Percentiles rank a stretch among this genome's conserved stretches.
Conservation (phyloP, 53 echinoderm and acorn worm species). For the Arbacia lixula region DNA sequence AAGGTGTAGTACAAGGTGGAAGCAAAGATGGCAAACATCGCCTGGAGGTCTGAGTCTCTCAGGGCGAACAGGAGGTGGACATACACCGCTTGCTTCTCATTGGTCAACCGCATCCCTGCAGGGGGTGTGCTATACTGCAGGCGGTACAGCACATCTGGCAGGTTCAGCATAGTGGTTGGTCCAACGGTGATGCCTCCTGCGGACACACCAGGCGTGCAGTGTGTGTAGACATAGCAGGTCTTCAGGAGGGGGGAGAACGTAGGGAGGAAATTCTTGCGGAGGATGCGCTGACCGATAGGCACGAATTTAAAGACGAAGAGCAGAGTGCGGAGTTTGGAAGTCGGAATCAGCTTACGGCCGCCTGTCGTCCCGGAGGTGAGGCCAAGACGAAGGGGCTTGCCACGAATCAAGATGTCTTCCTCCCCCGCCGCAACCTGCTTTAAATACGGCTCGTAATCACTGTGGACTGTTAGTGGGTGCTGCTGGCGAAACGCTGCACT, state of each 20-base stretch:
- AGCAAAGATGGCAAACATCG: slow-evolving; percentile 62
- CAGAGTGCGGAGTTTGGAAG: neutral
- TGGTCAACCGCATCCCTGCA: slow-evolving; percentile 24
- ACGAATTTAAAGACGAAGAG: neutral
- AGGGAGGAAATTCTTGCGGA: slow-evolving; percentile 12
- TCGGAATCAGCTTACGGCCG: slow-evolving; percentile 54
- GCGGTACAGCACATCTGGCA: slow-evolving; percentile 38
- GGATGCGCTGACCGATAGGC: slow-evolving; percentile 3
- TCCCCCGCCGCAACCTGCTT: slow-evolving; percentile 49
- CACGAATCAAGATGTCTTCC: slow-evolving; percentile 57
- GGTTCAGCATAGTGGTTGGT: slow-evolving; percentile 50
- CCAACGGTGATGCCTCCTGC: slow-evolving; percentile 40
- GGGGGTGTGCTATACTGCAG: slow-evolving; percentile 43
- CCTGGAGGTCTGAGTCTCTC: slow-evolving; percentile 61
- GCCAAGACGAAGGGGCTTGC: slow-evolving; percentile 29
- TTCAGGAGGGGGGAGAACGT: slow-evolving; percentile 58
- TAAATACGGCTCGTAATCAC: slow-evolving; percentile 53
- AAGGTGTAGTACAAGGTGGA: slow-evolving; percentile 55
- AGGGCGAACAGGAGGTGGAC: slow-evolving; percentile 83
- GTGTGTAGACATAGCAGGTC: slow-evolving; percentile 42
- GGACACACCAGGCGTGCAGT: slow-evolving; percentile 10
- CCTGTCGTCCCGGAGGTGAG: slow-evolving; percentile 77
- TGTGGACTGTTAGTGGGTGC: slow-evolving; percentile 65
- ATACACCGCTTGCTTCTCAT: slow-evolving; percentile 60
- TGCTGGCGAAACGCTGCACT: slow-evolving; percentile 52